Evolutionary conservation across 1,140 invertebrate species (phyloP), one percentile per base, ranked within the genome.

Genomic region (Zaprionus ornatus): DNA sequence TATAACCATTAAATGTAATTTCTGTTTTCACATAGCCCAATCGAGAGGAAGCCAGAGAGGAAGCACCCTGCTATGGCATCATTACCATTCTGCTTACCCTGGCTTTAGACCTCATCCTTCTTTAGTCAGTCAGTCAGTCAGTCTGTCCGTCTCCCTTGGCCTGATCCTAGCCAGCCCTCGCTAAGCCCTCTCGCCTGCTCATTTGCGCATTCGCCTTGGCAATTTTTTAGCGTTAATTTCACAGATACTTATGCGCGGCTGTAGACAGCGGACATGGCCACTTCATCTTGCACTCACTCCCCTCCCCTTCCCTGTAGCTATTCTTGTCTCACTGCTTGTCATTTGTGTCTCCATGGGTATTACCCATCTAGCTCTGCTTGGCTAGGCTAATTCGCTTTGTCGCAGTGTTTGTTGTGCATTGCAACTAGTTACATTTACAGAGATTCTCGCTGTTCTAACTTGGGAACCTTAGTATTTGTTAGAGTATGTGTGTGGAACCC

Each of bases 1-100:
- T 90, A 90, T 90, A 85, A 73, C 79, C 86, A 90, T 90, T 90
- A 83, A 85, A 74, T 90, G 79, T 88, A 90, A 90, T 84, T 84
- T 86, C 54, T 70, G 65, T 78, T 78, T 64, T 61, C 61, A 55
- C 56, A 48, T 48, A 17, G 56, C 48, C 57, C 67, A 74, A 74
- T 63, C 54, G 72, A 66, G 69, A 48, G 45, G 29, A 73, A 74
- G 56, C 56, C 27, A 29, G 29, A 3, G 25, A 5, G 37, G 13
- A 15, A 25, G 25, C 25, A 25, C 25, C 25, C 25, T 25, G 25
- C 25, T 6, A 25, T 6, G 29, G 9, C 29, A 32, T 32, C 29
- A 32, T 32, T 32, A 32, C 29, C 29, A 32, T 32, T 9, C 7
- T 32, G 29, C 29, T 32, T 32, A 32, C 29, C 9, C 29, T 32